These are phyloP conservation scores for Scophthalmus maximus DNA, from an alignment of 2,113 vertebrate genomes.

Conservation along the genomic window DNA sequence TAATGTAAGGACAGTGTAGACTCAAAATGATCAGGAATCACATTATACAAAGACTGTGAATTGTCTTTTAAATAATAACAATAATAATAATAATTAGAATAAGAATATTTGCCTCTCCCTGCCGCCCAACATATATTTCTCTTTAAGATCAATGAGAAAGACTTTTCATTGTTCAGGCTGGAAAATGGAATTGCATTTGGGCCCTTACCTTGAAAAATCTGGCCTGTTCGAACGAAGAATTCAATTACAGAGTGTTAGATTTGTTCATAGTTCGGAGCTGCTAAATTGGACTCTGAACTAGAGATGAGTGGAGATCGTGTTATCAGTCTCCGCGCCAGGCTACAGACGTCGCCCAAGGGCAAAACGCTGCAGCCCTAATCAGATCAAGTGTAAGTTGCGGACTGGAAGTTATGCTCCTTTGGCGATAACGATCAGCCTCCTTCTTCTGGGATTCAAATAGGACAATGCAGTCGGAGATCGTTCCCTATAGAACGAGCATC, in stretches of 20 bases:
- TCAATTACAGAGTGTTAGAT: conserved; percentile 75
- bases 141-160: conserved; percentile 44
- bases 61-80: conserved; percentile 18
- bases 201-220: conserved; percentile 74
- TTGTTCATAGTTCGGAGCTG: conserved; percentile 73
- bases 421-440: conserved; percentile 55
- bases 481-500: conserved; percentile 5
- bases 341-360: conserved; percentile 71
- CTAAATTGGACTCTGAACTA: conserved; percentile 69
- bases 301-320: conserved; percentile 62
- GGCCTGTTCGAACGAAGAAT: conserved; percentile 73
- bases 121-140: conserved; percentile 20
- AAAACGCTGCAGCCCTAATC: conserved; percentile 67
- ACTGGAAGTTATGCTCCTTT: conserved; percentile 66
- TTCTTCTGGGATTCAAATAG: conserved; percentile 39
- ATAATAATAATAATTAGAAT: background rate
- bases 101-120: conserved; percentile 5
- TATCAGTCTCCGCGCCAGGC: conserved; percentile 54
- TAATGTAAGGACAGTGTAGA: background rate
- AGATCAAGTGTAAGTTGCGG: conserved; percentile 68
- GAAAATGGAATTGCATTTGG: conserved; percentile 68
- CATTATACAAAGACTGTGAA: conserved; percentile 22
- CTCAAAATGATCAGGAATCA: conserved; percentile 27
- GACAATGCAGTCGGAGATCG: conserved; percentile 25
- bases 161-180: conserved; percentile 54